Evolutionary conservation across 1,140 invertebrate genomes (phyloP), one percentile per base, ranked within the genome.

Genomic region (Manduca sexta): DNA sequence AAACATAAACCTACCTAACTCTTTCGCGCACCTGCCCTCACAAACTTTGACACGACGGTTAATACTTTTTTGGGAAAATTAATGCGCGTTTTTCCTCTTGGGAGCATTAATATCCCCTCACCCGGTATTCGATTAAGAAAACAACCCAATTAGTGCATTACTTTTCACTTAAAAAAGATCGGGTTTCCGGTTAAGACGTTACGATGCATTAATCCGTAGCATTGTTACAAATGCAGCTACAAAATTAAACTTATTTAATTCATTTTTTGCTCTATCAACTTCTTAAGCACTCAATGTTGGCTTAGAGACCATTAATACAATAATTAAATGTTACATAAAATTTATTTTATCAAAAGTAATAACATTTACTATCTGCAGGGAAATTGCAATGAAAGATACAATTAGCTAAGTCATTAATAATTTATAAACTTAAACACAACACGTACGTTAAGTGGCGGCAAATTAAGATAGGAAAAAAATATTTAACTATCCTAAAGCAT

Each of bases 21-120:
- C 70, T 69, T 72, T 52, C 51, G 43, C 63, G 55, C 81, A 84
- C 74, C 81, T 84, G 78, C 68, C 57, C 60, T 58, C 58, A 64
- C 64, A 78, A 83, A 82, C 72, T 82, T 75, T 77, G 69, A 75
- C 64, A 75, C 61, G 51, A 44, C 56, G 57, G 62, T 69, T 74
- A 52, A 68, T 56, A 72, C 62, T 53, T 57, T 75, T 81, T 74
- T 76, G 74, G 43, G 58, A 70, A 74, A 82, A 85, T 82, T 82
- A 80, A 75, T 74, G 67, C 69, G 64, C 58, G 52, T 74, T 83
- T 78, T 82, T 80, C 69, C 69, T 74, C 71, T 51, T 48, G 62
- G 54, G 68, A 64, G 67, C 74, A 82, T 85, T 82, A 71, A 82
- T 79, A 80, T 77, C 64, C 72, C 74, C 74, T 75, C 74, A 73